Percentiles rank a stretch among this genome's conserved stretches.
These are phyloP conservation scores for Syrrhaptes paradoxus DNA, from an alignment of 2,113 vertebrate species.

Conservation along the genomic window DNA sequence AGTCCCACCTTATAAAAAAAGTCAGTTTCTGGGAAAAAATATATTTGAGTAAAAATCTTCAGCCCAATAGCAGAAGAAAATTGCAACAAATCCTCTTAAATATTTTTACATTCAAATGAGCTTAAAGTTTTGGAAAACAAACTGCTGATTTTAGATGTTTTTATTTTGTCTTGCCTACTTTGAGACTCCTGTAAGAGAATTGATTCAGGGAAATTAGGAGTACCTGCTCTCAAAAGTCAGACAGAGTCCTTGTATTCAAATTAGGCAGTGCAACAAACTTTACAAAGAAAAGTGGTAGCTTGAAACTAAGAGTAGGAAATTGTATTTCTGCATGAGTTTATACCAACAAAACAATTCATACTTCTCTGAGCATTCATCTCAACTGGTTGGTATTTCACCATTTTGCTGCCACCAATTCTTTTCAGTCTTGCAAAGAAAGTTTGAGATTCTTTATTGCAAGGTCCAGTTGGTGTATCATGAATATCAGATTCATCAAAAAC, in stretches of 20 bases:
- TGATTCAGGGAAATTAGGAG: background rate
- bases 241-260: background rate
- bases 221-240: background rate
- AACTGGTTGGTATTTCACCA: conserved; percentile 98
- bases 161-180: background rate
- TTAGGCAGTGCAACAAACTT: conserved; percentile 45
- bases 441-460: conserved; percentile 96
- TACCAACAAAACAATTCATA: conserved; percentile 80
- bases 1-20: background rate
- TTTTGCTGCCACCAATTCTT: conserved; percentile 97
- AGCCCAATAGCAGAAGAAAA: background rate
- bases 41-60: background rate
- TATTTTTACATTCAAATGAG: background rate
- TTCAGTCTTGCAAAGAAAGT: conserved; percentile 99
- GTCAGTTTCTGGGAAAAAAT: background rate
- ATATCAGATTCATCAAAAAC: conserved; percentile 99
- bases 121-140: background rate
- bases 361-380: conserved; percentile 97
- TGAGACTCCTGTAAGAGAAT: background rate
- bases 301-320: conserved; percentile 64
- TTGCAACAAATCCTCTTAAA: background rate
- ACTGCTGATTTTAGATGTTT: background rate
- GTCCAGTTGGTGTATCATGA: conserved; percentile 97
- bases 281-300: conserved; percentile 50
- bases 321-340: conserved; percentile 68